Evolutionary conservation across 1,140 invertebrate species (phyloP).

Genomic region (Camponotus floridanus): DNA sequence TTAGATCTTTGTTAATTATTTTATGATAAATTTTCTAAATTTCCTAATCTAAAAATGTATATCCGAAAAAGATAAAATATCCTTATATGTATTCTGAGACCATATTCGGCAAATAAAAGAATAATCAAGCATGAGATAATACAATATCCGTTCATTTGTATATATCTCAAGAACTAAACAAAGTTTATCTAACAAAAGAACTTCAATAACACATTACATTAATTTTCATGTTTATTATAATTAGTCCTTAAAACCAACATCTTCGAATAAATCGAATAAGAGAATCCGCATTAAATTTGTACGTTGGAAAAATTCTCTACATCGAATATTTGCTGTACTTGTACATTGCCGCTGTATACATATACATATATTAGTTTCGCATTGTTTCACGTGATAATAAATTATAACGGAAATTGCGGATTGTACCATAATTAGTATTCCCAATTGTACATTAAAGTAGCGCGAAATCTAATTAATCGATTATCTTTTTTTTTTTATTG

Average conservation of each 20-base stretch:
- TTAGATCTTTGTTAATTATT: neutral
- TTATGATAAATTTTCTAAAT: neutral
- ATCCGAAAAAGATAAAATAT: conserved; percentile 25
- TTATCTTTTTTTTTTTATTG: conserved; percentile 17
- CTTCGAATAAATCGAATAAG: conserved; percentile 32
- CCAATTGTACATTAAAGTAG: conserved; percentile 26
- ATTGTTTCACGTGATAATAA: conserved; percentile 15
- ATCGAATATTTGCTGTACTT: neutral
- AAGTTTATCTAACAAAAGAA: conserved; percentile 29
- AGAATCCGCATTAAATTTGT: neutral
- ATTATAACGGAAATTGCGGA: conserved; percentile 19
- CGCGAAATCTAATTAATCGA: conserved; percentile 35
- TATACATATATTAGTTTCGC: neutral
- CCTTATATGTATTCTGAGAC: neutral
- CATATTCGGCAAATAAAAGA: conserved; percentile 34
- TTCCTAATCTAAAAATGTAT: neutral
- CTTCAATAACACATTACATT: conserved; percentile 27
- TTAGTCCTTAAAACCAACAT: neutral
- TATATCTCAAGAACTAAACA: neutral
- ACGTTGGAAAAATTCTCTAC: neutral
- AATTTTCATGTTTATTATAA: too few species aligned
- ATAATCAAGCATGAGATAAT: conserved; percentile 38
- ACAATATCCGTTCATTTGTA: conserved; percentile 35
- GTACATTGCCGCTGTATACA: too few species aligned
- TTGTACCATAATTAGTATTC: conserved; percentile 34